Evolutionary conservation across 1,140 invertebrate genomes (phyloP).

Genomic region (Drosophila baimaii): DNA sequence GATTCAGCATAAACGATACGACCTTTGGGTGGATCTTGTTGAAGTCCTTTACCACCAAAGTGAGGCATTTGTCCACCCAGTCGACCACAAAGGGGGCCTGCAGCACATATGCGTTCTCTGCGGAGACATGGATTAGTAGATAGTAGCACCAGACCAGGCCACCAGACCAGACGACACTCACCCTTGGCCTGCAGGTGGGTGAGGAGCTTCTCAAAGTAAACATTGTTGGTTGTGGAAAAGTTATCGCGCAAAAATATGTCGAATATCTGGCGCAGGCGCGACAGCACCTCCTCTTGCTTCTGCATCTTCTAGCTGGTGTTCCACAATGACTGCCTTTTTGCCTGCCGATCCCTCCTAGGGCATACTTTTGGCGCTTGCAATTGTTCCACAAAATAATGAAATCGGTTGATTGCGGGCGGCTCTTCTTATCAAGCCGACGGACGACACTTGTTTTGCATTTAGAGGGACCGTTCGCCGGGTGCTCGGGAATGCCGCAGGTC

Average conservation of each 20-base stretch:
- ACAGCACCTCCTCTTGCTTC: slow-evolving; percentile 71
- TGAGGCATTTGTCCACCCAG: slow-evolving; percentile 74
- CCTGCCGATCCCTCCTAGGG: neutral
- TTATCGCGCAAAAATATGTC: slow-evolving; percentile 84
- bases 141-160: neutral
- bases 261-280: slow-evolving; percentile 77
- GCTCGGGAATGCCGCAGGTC: neutral
- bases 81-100: slow-evolving; percentile 67
- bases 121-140: slow-evolving; percentile 4
- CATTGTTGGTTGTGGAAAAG: slow-evolving; percentile 85
- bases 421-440: slow-evolving; percentile 67
- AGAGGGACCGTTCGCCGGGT: slow-evolving; percentile 38
- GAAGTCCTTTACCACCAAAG: slow-evolving; percentile 58
- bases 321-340: slow-evolving; percentile 14
- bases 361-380: slow-evolving; percentile 64
- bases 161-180: slow-evolving; percentile 27
- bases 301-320: slow-evolving; percentile 58
- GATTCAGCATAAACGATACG: slow-evolving; percentile 81
- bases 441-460: slow-evolving; percentile 53
- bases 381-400: slow-evolving; percentile 62
- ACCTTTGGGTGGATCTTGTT: slow-evolving; percentile 73
- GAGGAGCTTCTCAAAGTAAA: slow-evolving; percentile 85
- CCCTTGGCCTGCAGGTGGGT: slow-evolving; percentile 84
- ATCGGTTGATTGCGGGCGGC: slow-evolving; percentile 37
- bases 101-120: slow-evolving; percentile 69